Base-by-base conservation (phyloP, 2,888 invertebrate genomes). In the Oscheius sp. region DNA sequence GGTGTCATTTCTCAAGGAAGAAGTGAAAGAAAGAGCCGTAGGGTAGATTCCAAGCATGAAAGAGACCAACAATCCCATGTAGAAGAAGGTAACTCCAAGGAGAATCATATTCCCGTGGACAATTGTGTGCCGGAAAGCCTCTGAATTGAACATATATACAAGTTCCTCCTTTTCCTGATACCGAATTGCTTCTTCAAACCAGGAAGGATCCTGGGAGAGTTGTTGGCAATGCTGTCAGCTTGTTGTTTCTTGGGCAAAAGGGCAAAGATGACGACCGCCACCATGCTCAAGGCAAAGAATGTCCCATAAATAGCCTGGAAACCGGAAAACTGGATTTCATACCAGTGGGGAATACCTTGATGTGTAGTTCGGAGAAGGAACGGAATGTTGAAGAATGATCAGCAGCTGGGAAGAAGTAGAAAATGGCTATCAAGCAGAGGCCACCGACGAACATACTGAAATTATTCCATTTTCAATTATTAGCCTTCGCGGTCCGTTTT, bases 21-120 rank as follows among this genome's bases (percentile, higher is more conserved):
- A 72, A 1, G 75, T 79, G 69, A 79, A 79, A 0, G 76, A 74
- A 0, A 80, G 55, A 2, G 77, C 73, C n/a, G 77, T 80, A 45
- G 80, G 80, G 29, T 75, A 76, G 29, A 78, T 76, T 23, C 69
- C 69, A 21, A 76, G 76, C 77, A 80, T 77, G 74, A 76, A 80
- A 0, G 77, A 80, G 1, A 77, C 76, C 69, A 80, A 75, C 18
- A 72, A 75, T 25, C 80, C 77, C 77, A 77, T 77, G 49, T 78
- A 80, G 21, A 73, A 69, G 72, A 78, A 80, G 0, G 77, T 75
- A 43, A 76, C 58, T 13, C 73, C 71, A 0, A 79, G 74, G 16
- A 79, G 73, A 7, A 69, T 55, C 7, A 75, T 76, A 49, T 79
- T 77, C 13, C 72, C 25, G 41, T 77, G 77, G 27, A 43, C 52